A percentile compares a stretch with the other conserved stretches of the same genome.
phyloP scores from a whole-genome alignment of 2,113 vertebrate genomes.

The Porphyrio hochstetteri region DNA sequence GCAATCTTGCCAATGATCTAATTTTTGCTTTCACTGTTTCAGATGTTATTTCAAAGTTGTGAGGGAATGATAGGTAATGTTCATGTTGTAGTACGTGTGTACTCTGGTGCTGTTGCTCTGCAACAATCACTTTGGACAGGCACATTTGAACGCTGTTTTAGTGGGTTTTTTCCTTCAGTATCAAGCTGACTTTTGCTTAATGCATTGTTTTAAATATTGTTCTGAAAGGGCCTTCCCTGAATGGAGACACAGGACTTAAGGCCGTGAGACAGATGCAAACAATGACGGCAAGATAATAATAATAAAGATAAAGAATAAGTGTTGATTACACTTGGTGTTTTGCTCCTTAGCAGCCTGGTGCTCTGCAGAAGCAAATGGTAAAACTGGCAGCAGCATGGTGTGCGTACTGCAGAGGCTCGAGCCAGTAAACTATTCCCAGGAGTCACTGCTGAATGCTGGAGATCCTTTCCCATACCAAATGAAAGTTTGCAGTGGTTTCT shows the following conservation, averaged over 20 bases:
- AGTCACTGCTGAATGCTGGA: not conserved
- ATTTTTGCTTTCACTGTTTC: not conserved
- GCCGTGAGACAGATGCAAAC: not conserved
- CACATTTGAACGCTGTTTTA: not conserved
- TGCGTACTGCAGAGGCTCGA: not conserved
- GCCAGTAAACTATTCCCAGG: not conserved
- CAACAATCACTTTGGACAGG: not conserved
- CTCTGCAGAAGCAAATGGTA: not conserved
- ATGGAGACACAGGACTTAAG: not conserved
- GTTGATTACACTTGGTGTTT: not conserved
- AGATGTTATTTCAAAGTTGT: not conserved
- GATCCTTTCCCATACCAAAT: not conserved
- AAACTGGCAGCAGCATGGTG: not conserved
- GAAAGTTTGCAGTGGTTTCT: constrained; percentile 36
- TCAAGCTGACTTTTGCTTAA: not conserved
- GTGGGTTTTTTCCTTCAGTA: not conserved
- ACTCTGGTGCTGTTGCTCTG: not conserved
- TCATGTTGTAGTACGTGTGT: not conserved
- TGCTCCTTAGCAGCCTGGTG: not conserved
- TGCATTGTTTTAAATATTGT: not conserved
- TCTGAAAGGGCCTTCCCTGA: not conserved
- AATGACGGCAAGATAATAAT: not conserved
- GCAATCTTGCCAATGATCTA: not conserved
- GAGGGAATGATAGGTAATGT: not conserved
- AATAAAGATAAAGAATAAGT: not conserved